These are phyloP conservation scores for Leucophora obtusa DNA, from an alignment of 2,888 invertebrate genomes.

Conservation along the genomic window DNA sequence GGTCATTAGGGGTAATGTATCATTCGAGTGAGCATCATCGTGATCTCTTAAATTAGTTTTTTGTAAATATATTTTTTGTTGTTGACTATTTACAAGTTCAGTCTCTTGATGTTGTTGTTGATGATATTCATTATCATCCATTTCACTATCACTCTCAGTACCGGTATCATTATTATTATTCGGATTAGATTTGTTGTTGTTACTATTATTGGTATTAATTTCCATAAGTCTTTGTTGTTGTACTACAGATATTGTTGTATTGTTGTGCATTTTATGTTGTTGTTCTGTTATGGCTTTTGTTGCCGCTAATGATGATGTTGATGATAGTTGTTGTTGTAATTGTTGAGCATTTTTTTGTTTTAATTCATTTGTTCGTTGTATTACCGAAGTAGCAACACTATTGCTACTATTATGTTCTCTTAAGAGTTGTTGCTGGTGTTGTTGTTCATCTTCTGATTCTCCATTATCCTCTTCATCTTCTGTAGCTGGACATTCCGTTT, in stretches of 20 bases:
- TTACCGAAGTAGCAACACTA: conserved; percentile 59
- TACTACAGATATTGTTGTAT: conserved; percentile 57
- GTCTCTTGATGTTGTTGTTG: conserved; percentile 55
- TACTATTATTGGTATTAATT: conserved; percentile 27
- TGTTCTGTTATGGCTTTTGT: conserved; percentile 54
- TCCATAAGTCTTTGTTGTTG: conserved; percentile 65
- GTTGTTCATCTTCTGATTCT: conserved; percentile 44
- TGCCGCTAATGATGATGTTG: conserved; percentile 1
- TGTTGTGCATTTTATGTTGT: conserved; percentile 57
- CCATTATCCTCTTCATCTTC: conserved; percentile 70
- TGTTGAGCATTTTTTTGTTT: conserved; percentile 34
- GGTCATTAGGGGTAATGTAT: conserved; percentile 68
- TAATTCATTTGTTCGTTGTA: conserved; percentile 59
- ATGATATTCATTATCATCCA: conserved; percentile 55
- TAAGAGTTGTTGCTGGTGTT: conserved; percentile 27
- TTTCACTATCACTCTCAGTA: conserved; percentile 59
- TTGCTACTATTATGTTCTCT: conserved; percentile 24
- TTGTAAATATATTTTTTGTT: conserved; percentile 52
- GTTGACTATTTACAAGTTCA: conserved; percentile 57
- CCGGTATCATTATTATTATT: conserved; percentile 58
- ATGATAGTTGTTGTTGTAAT: conserved; percentile 20
- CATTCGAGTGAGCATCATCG: conserved; percentile 16
- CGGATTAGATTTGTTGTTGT: conserved; percentile 41
- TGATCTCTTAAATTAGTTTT: conserved; percentile 16
- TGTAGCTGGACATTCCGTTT: conserved; percentile 46